Percentiles rank a stretch among this genome's conserved stretches.
Conservation (phyloP, 2,113 vertebrate genomes). For the Leptocoma aspasia region DNA sequence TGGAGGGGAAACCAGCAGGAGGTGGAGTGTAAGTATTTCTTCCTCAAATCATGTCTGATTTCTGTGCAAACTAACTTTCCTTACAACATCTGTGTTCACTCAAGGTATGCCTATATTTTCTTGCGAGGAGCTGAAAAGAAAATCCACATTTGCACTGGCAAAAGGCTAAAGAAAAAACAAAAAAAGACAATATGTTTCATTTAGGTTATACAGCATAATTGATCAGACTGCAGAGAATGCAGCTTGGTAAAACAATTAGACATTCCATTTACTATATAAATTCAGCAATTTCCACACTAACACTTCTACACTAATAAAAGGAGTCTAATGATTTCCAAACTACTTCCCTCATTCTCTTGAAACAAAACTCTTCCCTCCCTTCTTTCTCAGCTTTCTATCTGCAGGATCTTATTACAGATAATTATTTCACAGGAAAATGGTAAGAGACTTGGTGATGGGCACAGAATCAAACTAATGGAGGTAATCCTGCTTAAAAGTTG, state of each 20-base stretch:
- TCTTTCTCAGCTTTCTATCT: background rate
- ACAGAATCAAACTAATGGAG: background rate
- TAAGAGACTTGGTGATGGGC: background rate
- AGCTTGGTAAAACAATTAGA: conserved; percentile 3
- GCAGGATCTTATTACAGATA: background rate
- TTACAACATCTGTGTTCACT: conserved; percentile 60
- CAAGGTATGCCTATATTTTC: conserved; percentile 39
- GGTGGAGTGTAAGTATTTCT: conserved; percentile 22
- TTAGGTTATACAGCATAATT: background rate
- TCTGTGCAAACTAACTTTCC: conserved; percentile 10
- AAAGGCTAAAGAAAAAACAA: background rate
- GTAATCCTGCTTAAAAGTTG: background rate
- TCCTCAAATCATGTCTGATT: conserved; percentile 43
- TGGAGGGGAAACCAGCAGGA: conserved; percentile 29
- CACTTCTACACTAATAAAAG: background rate
- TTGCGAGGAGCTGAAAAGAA: conserved; percentile 20
- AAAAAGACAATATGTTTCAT: background rate
- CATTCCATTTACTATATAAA: conserved; percentile 14
- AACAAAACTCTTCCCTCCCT: background rate
- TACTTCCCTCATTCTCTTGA: background rate
- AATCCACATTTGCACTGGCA: background rate
- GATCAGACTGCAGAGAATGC: conserved; percentile 7
- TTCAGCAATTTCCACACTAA: conserved; percentile 15
- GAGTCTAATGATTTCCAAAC: background rate
- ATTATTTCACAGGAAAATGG: background rate